phyloP scores from a whole-genome alignment of 2,113 vertebrate species.

The Brachionichthys hirsutus region DNA sequence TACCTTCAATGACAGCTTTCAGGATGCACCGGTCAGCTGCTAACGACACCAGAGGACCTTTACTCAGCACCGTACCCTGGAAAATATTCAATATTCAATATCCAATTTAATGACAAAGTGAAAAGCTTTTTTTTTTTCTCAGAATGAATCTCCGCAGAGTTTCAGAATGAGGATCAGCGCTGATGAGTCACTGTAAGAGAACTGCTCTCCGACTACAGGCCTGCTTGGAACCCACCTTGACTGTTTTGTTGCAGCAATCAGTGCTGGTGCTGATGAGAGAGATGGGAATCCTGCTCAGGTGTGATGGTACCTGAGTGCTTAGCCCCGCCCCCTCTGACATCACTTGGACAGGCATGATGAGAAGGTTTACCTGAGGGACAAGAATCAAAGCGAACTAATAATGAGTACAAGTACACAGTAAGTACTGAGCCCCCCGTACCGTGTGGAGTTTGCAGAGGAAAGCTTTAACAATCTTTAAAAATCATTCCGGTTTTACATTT shows the following conservation, averaged over 20 bases:
- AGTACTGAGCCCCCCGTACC: too few species aligned
- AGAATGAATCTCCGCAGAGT: background rate
- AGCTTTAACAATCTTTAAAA: too few species aligned
- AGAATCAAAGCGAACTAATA: too few species aligned
- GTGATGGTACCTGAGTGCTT: constrained; percentile 37
- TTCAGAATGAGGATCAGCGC: constrained; percentile 12
- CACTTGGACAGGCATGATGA: constrained; percentile 61
- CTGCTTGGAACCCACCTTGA: too few species aligned
- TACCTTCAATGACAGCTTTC: constrained; percentile 75
- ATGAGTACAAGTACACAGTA: too few species aligned
- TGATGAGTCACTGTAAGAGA: too few species aligned
- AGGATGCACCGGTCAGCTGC: constrained; percentile 48
- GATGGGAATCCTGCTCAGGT: constrained; percentile 60
- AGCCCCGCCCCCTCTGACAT: constrained; percentile 45
- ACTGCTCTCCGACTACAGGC: too few species aligned
- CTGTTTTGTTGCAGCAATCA: constrained; percentile 46
- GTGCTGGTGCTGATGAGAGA: constrained; percentile 37
- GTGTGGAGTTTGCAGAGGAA: too few species aligned
- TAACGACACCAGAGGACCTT: constrained; percentile 65
- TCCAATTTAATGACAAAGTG: background rate
- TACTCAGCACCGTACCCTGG: constrained; percentile 72
- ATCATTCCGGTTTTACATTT: background rate
- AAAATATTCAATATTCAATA: background rate
- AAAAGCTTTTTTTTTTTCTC: background rate
- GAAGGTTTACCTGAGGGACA: constrained; percentile 25